Percentiles rank a stretch among this genome's conserved stretches.
These are phyloP conservation scores for Pseudomyrmex pallidus DNA, from an alignment of 1,140 invertebrate genomes.

Conservation along the genomic window DNA sequence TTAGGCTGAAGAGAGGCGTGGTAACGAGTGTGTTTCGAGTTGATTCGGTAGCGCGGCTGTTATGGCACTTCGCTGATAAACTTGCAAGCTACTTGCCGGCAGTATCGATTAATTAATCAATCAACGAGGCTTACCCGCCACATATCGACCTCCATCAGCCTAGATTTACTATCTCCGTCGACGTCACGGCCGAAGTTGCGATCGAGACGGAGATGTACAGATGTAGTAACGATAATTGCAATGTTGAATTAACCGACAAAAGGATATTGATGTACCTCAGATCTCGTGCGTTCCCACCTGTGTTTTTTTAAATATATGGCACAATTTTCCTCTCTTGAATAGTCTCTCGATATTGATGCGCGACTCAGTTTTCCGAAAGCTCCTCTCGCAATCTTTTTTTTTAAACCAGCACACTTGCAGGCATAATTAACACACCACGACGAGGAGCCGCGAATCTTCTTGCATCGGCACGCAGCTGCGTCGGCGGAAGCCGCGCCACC, in stretches of 20 bases:
- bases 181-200: conserved; percentile 9
- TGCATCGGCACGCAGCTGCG: conserved; percentile 35
- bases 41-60: neutral
- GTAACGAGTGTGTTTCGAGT: conserved; percentile 26
- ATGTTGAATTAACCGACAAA: neutral
- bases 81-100: neutral
- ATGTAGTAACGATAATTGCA: conserved; percentile 32
- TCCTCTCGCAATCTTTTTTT: conserved; percentile 57
- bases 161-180: conserved; percentile 34
- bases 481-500: conserved; percentile 42
- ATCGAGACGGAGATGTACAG: conserved; percentile 35
- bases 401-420: conserved; percentile 40
- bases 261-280: conserved; percentile 20
- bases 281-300: conserved; percentile 45
- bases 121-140: conserved; percentile 6
- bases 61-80: conserved; percentile 29
- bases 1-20: conserved; percentile 23
- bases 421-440: conserved; percentile 44
- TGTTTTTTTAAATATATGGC: conserved; percentile 57
- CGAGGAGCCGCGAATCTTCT: conserved; percentile 10
- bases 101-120: conserved; percentile 54
- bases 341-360: conserved; percentile 82
- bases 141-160: conserved; percentile 20
- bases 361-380: conserved; percentile 33
- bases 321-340: conserved; percentile 72